A percentile compares a stretch with the other conserved stretches of the same genome.
Evolutionary conservation across 2,888 invertebrate genomes (phyloP).

Genomic region (Drosophila birchii): DNA sequence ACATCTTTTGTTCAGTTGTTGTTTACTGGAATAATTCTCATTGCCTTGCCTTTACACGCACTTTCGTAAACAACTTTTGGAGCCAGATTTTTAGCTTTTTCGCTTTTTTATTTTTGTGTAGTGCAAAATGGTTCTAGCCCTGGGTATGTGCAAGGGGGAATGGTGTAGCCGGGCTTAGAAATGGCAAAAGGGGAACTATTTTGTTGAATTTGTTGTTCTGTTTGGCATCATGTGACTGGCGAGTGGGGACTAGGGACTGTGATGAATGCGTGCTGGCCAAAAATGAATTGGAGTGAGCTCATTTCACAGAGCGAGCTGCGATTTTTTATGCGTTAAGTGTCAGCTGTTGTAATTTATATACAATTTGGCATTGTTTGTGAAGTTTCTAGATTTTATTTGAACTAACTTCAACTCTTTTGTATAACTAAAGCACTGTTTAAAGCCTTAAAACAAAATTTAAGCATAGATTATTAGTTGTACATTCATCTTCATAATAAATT

Average conservation of each 20-base stretch:
- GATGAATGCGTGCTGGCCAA: constrained; percentile 64
- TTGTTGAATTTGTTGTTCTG: not conserved
- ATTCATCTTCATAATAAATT: not conserved
- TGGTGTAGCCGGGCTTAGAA: constrained; percentile 33
- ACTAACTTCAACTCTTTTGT: no score
- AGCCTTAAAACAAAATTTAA: not conserved
- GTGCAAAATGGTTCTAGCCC: constrained; percentile 64
- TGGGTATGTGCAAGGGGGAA: constrained; percentile 20
- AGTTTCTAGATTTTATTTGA: no score
- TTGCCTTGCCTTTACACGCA: constrained; percentile 65
- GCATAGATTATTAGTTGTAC: not conserved
- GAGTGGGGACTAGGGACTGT: constrained; percentile 60
- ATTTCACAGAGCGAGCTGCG: constrained; percentile 13
- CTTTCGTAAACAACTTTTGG: constrained; percentile 80
- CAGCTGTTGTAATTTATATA: not conserved
- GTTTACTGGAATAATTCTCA: constrained; percentile 72
- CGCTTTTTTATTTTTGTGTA: constrained; percentile 43
- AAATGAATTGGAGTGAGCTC: constrained; percentile 43
- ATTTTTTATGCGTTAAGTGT: constrained; percentile 24
- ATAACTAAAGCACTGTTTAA: not conserved
- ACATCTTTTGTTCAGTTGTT: constrained; percentile 54
- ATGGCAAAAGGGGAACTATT: constrained; percentile 28
- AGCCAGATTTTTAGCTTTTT: constrained; percentile 38
- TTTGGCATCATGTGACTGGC: constrained; percentile 66
- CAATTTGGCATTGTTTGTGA: not conserved